phyloP scores from a whole-genome alignment of 2,113 vertebrate genomes.

The Recurvirostra avosetta region DNA sequence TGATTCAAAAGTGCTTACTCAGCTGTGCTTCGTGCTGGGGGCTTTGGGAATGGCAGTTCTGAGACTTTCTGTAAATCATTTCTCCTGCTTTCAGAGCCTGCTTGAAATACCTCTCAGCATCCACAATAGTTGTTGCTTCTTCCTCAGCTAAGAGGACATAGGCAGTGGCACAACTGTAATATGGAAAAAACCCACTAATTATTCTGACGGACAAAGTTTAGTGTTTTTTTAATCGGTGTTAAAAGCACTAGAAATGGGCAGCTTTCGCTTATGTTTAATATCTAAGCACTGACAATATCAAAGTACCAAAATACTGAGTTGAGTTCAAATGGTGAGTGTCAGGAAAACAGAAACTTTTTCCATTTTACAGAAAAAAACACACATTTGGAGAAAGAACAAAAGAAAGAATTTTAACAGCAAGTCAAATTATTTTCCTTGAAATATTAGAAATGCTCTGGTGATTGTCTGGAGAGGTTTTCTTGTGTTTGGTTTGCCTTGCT shows the following conservation, averaged over 20 bases:
- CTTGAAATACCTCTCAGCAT: conserved; percentile 95
- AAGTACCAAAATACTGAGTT: background rate
- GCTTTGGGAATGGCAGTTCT: conserved; percentile 78
- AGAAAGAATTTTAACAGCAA: background rate
- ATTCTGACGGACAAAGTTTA: background rate
- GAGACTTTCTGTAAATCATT: conserved; percentile 74
- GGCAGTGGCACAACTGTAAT: conserved; percentile 89
- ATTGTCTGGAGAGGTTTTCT: background rate
- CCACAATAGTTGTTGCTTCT: conserved; percentile 95
- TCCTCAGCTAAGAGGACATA: conserved; percentile 96
- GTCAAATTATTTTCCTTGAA: background rate
- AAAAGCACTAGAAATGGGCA: background rate
- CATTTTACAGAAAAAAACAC: background rate
- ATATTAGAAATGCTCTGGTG: background rate
- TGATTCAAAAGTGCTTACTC: conserved; percentile 67
- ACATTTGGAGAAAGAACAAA: background rate
- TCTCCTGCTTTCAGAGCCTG: conserved; percentile 94
- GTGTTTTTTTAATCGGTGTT: background rate
- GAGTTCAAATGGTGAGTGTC: background rate
- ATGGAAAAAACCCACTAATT: background rate
- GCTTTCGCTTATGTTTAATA: background rate
- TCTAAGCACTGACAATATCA: background rate
- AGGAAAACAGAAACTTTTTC: conserved; percentile 18
- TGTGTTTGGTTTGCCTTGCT: background rate
- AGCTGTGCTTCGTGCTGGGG: conserved; percentile 83